These are phyloP conservation scores for Halcyon malimbica DNA, from an alignment of 2,113 vertebrate species.

Conservation along the genomic window DNA sequence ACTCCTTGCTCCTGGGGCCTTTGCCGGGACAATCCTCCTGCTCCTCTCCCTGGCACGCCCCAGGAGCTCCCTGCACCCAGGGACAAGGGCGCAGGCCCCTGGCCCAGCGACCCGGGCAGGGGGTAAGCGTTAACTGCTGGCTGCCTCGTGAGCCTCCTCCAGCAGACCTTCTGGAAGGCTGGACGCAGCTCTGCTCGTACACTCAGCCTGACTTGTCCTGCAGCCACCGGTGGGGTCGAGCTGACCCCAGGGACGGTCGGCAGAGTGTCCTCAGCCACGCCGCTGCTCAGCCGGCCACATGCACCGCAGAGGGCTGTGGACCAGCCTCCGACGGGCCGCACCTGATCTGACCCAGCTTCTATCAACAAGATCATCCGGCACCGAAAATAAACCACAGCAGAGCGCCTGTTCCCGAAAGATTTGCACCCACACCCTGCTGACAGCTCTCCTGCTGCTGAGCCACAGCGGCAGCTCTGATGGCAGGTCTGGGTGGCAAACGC, in stretches of 20 bases:
- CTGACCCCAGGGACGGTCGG: fast-evolving
- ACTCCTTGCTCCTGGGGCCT: not conserved
- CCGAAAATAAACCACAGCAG: not conserved
- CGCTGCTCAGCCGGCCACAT: not conserved
- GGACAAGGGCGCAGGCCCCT: fast-evolving
- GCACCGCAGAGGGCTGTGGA: not conserved
- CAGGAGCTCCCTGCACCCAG: not conserved
- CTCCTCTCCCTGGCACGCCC: not conserved
- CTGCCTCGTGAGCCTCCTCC: not conserved
- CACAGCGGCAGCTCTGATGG: fast-evolving
- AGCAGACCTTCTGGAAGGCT: not conserved
- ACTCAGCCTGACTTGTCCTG: fast-evolving
- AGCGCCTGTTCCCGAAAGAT: not conserved
- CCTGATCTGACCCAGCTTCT: not conserved
- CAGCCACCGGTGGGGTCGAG: fast-evolving
- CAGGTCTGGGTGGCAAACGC: not conserved
- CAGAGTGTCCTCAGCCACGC: not conserved
- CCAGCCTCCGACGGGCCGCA: not conserved
- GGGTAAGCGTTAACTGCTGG: fast-evolving
- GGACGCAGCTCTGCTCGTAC: not conserved
- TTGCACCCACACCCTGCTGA: not conserved
- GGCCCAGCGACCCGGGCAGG: fast-evolving
- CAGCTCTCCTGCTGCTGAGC: fast-evolving
- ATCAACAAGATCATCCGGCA: not conserved
- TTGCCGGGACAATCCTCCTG: not conserved